Percentiles rank a stretch among this genome's conserved stretches.
Evolutionary conservation across 2,888 invertebrate genomes (phyloP).

Genomic region (Ctena decussata): DNA sequence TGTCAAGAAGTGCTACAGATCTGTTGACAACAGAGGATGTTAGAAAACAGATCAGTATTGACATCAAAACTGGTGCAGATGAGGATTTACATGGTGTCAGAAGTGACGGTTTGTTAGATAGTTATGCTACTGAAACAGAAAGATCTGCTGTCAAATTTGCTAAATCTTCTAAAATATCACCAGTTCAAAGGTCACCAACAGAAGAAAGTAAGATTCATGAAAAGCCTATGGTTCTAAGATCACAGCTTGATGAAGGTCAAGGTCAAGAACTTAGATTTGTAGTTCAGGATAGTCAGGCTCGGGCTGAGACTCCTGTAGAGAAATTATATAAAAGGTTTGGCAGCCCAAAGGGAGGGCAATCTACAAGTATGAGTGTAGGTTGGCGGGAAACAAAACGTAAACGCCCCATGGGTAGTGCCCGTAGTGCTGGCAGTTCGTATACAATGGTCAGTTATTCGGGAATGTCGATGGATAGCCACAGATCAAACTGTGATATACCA

Average conservation of each 20-base stretch:
- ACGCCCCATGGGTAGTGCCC: slow-evolving; percentile 65
- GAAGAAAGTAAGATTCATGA: background rate
- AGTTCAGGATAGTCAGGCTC: slow-evolving; percentile 27
- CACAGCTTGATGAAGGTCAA: slow-evolving; percentile 33
- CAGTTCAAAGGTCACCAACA: slow-evolving; percentile 2
- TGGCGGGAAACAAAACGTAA: slow-evolving; percentile 41
- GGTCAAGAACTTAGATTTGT: slow-evolving; percentile 9
- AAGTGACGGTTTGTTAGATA: slow-evolving; percentile 59
- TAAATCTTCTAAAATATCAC: slow-evolving; percentile 9
- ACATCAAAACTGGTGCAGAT: slow-evolving; percentile 36
- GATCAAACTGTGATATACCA: slow-evolving; percentile 69
- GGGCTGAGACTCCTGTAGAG: slow-evolving; percentile 61
- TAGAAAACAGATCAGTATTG: slow-evolving; percentile 37
- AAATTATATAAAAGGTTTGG: slow-evolving; percentile 55
- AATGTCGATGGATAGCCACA: slow-evolving; percentile 63
- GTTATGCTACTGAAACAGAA: slow-evolving; percentile 65
- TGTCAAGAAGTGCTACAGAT: background rate
- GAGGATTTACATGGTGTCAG: slow-evolving; percentile 22
- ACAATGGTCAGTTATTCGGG: slow-evolving; percentile 60
- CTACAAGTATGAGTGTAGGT: background rate
- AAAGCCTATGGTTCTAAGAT: background rate
- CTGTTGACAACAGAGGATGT: background rate
- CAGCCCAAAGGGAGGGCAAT: slow-evolving; percentile 49
- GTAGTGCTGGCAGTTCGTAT: slow-evolving; percentile 71
- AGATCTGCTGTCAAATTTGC: slow-evolving; percentile 51